Evolutionary conservation across 1,140 invertebrate species (phyloP).

Genomic region (Mya arenaria): DNA sequence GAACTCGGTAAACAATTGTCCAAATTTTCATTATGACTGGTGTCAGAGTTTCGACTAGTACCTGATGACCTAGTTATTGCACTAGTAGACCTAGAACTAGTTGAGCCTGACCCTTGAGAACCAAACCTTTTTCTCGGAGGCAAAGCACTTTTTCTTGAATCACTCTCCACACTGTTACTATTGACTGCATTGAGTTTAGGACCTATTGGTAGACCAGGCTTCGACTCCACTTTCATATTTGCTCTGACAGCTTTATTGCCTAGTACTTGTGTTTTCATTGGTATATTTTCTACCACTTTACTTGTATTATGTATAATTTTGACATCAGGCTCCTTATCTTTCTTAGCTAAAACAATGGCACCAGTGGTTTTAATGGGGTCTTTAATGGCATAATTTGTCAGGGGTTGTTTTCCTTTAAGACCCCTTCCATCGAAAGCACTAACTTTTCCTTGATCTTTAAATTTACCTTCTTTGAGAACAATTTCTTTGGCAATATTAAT

Average conservation of each 20-base stretch:
- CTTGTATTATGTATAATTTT: no score
- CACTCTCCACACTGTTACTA: neutral
- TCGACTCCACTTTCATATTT: neutral
- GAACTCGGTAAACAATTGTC: neutral
- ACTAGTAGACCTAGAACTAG: slow-evolving; percentile 16
- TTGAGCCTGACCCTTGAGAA: slow-evolving; percentile 35
- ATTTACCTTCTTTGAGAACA: neutral
- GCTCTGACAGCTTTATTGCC: neutral
- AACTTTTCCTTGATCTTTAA: neutral
- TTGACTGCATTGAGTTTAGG: neutral
- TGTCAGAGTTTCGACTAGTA: slow-evolving; percentile 25
- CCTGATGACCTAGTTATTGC: slow-evolving; percentile 21
- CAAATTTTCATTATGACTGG: neutral
- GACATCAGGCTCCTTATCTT: no score
- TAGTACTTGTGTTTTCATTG: slow-evolving; percentile 5
- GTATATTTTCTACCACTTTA: no score
- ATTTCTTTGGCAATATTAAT: neutral
- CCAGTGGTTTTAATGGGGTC: neutral
- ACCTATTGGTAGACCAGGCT: neutral
- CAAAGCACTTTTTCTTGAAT: neutral
- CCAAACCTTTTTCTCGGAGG: slow-evolving; percentile 17
- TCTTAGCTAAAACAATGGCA: neutral
- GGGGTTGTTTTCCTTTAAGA: neutral
- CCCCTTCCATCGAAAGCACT: neutral
- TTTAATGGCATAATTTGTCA: neutral